Evolutionary conservation across 2,888 invertebrate species (phyloP), one percentile per base, ranked within the genome.

Genomic region (Aleiodes testaceus): DNA sequence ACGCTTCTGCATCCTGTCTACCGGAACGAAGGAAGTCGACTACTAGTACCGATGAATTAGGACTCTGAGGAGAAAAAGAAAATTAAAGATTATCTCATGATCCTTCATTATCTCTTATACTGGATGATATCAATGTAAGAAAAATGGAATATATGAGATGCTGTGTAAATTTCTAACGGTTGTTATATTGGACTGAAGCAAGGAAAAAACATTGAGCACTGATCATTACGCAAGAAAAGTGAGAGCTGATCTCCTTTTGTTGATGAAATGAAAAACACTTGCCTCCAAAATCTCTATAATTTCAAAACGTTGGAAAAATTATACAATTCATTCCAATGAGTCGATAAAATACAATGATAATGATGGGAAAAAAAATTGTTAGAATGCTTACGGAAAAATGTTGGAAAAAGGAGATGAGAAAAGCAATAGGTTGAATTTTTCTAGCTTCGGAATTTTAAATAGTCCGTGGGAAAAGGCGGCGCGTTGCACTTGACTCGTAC

Each of bases 381-480:
- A 45, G 14, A 45, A 45, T 45, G 14, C 45, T 30, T 14, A n/a
- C 2, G 30, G 59, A 36, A 16, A 59, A 16, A 59, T 26, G 9
- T 16, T n/a, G 12, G 3, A 44, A 52, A 52, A 52, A 22, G 42
- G 44, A 52, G n/a, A 20, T 11, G 42, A 12, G 18, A 52, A 55
- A 20, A 14, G 7, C 12, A 1, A 47, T 47, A 68, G 47, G 59
- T 30, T 59, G 18, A 42, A 59, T 59, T 26, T 42, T 59, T 22
- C 61, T 63, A 30, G 67, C 44, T 55, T 30, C 44, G 64, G 72
- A 72, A 72, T 72, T 67, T 72, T 63, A 72, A 71, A 59, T 76
- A 75, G 75, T 75, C 78, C 76, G 78, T 78, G 78, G 76, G 78
- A 78, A 78, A 78, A 74, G 72, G 69, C 69, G 75, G 63, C 59